Base-by-base conservation (phyloP, 2,888 invertebrate genomes). In the Tethea ocularis region DNA sequence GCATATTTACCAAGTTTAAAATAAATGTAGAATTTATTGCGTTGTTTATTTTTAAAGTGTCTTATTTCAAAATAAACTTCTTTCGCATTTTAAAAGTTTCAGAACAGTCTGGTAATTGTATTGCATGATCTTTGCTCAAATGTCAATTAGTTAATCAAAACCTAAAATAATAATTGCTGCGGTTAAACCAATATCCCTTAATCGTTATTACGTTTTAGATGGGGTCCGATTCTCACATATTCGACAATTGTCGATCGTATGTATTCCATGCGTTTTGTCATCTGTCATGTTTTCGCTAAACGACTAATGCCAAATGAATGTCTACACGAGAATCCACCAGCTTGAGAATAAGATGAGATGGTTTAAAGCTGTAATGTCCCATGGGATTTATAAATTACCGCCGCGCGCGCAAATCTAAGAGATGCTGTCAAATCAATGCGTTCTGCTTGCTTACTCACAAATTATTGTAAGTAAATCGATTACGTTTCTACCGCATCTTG, bases 401-500 rank as follows among this genome's bases (percentile, higher is more conserved):
- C 29, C 33, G 46, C 20, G 20, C 20, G 22, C 29, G 33, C 54
- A 54, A 54, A 46, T 46, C 20, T 46, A 10, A n/a, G 17, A 20
- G 54, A 29, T 33, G 13, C 13, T 13, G 7, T 13, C 22, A 6
- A 33, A 54, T 36, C 33, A 13, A 54, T 33, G 22, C 20, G 33
- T 54, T 54, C 11, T 33, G 54, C 54, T 54, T 33, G 22, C n/a
- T 54, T 33, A 29, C 17, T 20, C 5, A 54, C 29, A 33, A 33
- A 29, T 17, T 26, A 29, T 24, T 17, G 24, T 53, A 26, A 52
- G 24, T 29, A 53, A 54, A 54, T 23, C 53, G 20, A 29, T 29
- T 11, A 54, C n/a, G 6, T 13, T 22, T 33, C 22, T 54, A 33
- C 54, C 33, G 52, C 52, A 33, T 54, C 22, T 54, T 54, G 33